Base-by-base conservation (phyloP, 2,113 vertebrate species). In the Sceloporus undulatus region DNA sequence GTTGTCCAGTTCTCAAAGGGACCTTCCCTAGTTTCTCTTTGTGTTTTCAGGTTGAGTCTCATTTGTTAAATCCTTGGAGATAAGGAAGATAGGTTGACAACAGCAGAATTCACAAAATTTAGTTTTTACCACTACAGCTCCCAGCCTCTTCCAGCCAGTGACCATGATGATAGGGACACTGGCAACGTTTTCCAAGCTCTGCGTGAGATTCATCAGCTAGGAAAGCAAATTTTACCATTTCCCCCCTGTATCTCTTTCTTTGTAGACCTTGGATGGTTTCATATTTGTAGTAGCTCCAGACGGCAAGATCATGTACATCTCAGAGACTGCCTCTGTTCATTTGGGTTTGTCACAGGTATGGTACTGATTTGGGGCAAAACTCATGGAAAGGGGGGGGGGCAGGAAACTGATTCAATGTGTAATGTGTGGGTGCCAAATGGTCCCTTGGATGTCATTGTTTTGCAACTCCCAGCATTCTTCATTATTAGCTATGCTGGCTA, bases 291-390 rank as follows among this genome's bases (percentile, higher is more conserved):
- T 99, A n/a, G 98, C 99, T 86, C 99, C 99, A 1, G 99, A 99
- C 85, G 99, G 99, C 54, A 99, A 99, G 95, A 99, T 99, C 91
- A 99, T 99, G 99, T 99, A 99, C 95, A 99, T 99, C 92, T 99
- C 99, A 1, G 99, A 99, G 95, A 99, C 99, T 0, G 99, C 99
- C 2, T 99, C 99, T 0, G 99, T 99, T 82, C 99, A 99, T 91
- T 93, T 99, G 96, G 99, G 98, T 86, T 96, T 99, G 94, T 99
- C 99, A 68, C 99, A 99, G 98, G 98, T 99, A 97, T 29, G 94
- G 87, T 19, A 80, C 48, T 5, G 34, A 0, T 65, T 52, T 40
- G 5, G 8, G 71, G 18, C 2, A 0, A 3, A 42, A 54, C 25
- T 3, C 11, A 27, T 10, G 18, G 4, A 59, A 65, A 23, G 21